phyloP scores from a whole-genome alignment of 23 tunicate genomes.

The Oikopleura albicans region DNA sequence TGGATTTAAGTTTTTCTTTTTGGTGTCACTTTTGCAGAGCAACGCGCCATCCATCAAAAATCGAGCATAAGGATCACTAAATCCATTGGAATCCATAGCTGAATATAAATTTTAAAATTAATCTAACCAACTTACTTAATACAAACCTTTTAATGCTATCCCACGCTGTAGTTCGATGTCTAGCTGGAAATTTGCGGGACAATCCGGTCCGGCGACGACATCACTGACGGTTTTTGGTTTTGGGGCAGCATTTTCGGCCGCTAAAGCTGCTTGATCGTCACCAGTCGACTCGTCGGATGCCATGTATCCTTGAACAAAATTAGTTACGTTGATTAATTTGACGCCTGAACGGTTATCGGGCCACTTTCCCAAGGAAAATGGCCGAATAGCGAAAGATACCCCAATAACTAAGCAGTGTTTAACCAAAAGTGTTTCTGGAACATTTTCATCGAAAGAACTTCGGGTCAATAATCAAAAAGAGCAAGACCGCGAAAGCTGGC shows the following conservation, averaged over 20 bases:
- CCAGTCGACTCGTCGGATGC: neutral
- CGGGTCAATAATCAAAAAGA: too few relatives aligned
- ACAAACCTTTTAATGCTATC: neutral
- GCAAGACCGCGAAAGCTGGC: too few relatives aligned
- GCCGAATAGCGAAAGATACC: too few relatives aligned
- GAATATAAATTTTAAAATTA: neutral
- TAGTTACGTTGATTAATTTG: too few relatives aligned
- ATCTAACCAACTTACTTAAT: neutral
- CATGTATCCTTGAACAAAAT: neutral
- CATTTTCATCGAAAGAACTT: too few relatives aligned
- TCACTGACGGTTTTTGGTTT: neutral
- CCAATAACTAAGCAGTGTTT: too few relatives aligned
- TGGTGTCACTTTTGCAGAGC: slow-evolving; percentile 9
- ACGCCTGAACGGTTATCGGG: too few relatives aligned
- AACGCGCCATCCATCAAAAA: neutral
- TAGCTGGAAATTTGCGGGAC: neutral
- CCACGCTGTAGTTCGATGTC: neutral
- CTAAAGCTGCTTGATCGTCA: too few relatives aligned
- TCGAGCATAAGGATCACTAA: neutral
- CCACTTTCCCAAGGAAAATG: too few relatives aligned
- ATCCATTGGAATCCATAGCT: slow-evolving; percentile 16
- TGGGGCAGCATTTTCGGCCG: neutral
- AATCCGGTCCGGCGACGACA: neutral
- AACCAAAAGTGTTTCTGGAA: too few relatives aligned
- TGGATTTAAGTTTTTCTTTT: neutral